Evolutionary conservation across 2,888 invertebrate species (phyloP).

Genomic region (Epistrophe eligans): DNA sequence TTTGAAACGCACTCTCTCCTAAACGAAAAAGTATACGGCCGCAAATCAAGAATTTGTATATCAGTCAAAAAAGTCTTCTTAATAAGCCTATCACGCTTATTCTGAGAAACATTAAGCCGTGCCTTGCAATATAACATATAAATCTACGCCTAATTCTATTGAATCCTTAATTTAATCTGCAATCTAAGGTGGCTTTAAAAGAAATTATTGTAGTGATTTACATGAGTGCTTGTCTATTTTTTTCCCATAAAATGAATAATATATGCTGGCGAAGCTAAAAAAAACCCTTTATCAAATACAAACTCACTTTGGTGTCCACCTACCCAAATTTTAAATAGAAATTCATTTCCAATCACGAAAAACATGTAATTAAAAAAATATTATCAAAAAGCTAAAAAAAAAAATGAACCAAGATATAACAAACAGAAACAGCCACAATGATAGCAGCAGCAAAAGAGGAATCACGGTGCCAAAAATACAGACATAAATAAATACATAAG

Average conservation of each 20-base stretch:
- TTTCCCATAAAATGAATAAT: too few species aligned
- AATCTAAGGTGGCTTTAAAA: not conserved
- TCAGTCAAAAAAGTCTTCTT: too few species aligned
- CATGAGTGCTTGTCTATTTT: too few species aligned
- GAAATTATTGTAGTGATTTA: not conserved
- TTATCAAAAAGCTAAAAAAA: not conserved
- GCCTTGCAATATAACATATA: too few species aligned
- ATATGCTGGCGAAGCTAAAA: not conserved
- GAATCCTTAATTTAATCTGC: too few species aligned
- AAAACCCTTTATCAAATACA: not conserved
- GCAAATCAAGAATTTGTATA: too few species aligned
- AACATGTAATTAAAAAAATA: constrained; percentile 7
- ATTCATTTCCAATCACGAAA: not conserved
- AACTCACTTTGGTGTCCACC: not conserved
- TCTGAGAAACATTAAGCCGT: too few species aligned
- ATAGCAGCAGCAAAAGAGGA: not conserved
- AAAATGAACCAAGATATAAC: not conserved
- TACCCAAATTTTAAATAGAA: not conserved
- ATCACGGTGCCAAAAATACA: constrained; percentile 36
- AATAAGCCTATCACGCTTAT: too few species aligned
- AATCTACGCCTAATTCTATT: too few species aligned
- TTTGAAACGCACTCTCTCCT: too few species aligned
- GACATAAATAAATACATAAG: not conserved
- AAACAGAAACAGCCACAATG: constrained; percentile 5
- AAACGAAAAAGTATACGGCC: too few species aligned